Conservation (phyloP, 2,888 invertebrate genomes). For the Dugesia japonica region DNA sequence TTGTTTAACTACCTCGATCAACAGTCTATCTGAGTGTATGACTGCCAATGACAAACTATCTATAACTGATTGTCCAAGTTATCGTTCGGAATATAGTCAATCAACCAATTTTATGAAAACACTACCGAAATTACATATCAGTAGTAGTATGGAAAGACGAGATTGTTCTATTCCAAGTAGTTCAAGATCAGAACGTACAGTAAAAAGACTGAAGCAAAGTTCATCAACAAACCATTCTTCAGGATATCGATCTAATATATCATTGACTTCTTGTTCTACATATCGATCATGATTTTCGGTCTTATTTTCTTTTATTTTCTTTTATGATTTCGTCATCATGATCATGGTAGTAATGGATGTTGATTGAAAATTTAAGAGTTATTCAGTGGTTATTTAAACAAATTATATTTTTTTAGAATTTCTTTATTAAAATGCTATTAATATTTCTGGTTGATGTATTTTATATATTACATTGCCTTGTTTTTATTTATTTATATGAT, state of each 20-base stretch:
- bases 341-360: slow-evolving; percentile 7
- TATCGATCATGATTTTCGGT: background rate
- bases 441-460: too few species aligned
- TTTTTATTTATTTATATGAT: too few species aligned
- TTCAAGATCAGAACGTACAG: background rate
- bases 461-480: too few species aligned
- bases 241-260: background rate
- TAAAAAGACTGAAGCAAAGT: background rate
- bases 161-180: background rate
- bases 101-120: background rate
- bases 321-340: background rate
- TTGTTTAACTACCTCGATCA: background rate
- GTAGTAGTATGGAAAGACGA: background rate
- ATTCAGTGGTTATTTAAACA: background rate
- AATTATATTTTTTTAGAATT: too few species aligned
- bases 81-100: background rate
- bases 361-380: background rate
- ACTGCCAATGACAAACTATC: background rate
- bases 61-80: background rate
- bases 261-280: background rate
- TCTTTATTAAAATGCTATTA: too few species aligned
- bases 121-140: background rate
- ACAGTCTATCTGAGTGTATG: background rate
- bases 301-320: background rate
- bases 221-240: background rate